Conservation (phyloP, 2,797 vertebrate species). For the Chrosomus eos region DNA sequence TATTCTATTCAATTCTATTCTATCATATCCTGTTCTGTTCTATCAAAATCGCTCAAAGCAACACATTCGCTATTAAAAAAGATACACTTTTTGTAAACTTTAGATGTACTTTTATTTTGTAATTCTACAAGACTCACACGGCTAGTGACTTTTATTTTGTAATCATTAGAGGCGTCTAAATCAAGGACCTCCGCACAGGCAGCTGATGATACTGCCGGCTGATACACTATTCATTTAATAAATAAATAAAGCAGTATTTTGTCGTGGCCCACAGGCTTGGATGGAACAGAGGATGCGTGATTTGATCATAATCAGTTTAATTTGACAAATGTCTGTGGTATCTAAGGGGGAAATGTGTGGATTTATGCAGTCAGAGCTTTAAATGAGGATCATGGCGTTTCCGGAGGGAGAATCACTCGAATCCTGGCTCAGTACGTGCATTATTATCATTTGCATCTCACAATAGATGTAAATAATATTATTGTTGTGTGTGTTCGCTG, state of each 20-base stretch:
- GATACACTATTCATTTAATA: background rate
- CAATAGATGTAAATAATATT: background rate
- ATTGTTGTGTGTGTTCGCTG: background rate
- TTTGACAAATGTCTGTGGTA: slow-evolving; percentile 12
- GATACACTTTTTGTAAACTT: background rate
- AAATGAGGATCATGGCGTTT: slow-evolving; percentile 76
- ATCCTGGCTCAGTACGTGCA: slow-evolving; percentile 94
- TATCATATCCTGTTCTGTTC: no score
- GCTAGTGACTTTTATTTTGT: slow-evolving; percentile 22
- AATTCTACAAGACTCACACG: rapidly evolving
- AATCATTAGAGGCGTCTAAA: background rate
- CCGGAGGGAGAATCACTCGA: slow-evolving; percentile 93
- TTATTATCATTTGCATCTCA: background rate
- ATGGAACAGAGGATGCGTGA: background rate
- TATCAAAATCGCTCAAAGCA: background rate
- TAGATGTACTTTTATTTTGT: background rate
- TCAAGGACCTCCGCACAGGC: slow-evolving; percentile 25
- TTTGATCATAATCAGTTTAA: background rate
- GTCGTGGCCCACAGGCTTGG: background rate
- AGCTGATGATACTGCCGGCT: slow-evolving; percentile 29
- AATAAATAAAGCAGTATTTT: background rate
- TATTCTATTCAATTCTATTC: background rate
- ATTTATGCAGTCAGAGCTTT: slow-evolving; percentile 22
- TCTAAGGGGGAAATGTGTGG: background rate
- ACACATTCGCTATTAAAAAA: no score